Evolutionary conservation across 2,113 vertebrate genomes (phyloP).

Genomic region (Paraplagusia blochii): DNA sequence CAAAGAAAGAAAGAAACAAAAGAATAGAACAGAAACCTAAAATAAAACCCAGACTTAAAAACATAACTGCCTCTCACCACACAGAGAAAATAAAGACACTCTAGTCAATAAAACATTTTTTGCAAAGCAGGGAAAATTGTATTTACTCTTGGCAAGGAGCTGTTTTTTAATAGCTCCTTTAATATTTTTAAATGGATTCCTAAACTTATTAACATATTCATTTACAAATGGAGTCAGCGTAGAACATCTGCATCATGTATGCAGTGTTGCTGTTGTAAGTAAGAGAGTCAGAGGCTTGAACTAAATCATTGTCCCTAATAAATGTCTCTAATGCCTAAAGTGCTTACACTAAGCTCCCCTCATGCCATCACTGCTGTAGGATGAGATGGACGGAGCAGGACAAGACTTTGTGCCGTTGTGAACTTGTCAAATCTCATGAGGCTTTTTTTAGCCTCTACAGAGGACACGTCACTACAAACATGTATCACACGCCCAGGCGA

Average conservation of each 20-base stretch:
- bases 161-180: too few species aligned
- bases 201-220: background rate
- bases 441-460: constrained; percentile 33
- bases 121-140: too few species aligned
- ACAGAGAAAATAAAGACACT: too few species aligned
- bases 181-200: too few species aligned
- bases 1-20: too few species aligned
- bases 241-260: constrained; percentile 1
- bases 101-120: too few species aligned
- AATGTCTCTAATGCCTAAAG: constrained; percentile 30
- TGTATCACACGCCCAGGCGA: background rate
- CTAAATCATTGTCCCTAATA: constrained; percentile 22
- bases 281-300: constrained; percentile 1
- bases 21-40: constrained; percentile 13
- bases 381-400: constrained; percentile 20
- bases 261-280: constrained; percentile 12
- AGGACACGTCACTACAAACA: constrained; percentile 9
- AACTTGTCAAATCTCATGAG: constrained; percentile 52
- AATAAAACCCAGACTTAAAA: background rate
- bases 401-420: constrained; percentile 32
- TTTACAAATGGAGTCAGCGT: background rate
- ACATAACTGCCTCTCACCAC: too few species aligned
- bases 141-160: too few species aligned
- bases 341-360: constrained; percentile 35
- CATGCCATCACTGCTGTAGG: constrained; percentile 16